Percentiles rank a stretch among this genome's conserved stretches.
phyloP scores from a whole-genome alignment of 1,140 invertebrate species.

The Drosophila oshimai region DNA sequence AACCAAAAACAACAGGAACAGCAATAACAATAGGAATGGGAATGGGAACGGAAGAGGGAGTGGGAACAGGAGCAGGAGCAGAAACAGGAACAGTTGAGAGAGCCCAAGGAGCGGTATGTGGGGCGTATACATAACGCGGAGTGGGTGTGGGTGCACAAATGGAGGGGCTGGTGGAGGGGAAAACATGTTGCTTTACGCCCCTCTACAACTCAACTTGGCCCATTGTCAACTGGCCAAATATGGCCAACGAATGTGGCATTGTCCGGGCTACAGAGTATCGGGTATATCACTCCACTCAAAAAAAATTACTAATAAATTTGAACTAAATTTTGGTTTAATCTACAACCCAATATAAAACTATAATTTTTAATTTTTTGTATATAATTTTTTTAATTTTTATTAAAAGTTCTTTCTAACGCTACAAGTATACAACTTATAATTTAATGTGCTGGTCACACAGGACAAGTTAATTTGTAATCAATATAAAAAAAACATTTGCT shows the following conservation, averaged over 20 bases:
- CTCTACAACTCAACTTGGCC: constrained; percentile 67
- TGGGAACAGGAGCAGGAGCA: not conserved
- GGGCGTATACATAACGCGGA: constrained; percentile 35
- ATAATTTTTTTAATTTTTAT: no score
- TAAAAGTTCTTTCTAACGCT: no score
- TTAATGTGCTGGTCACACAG: no score
- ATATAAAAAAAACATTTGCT: no score
- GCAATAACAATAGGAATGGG: constrained; percentile 45
- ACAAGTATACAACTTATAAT: no score
- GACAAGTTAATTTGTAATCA: no score
- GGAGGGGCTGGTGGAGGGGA: not conserved
- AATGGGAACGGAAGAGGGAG: not conserved
- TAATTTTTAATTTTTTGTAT: no score
- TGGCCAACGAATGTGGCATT: constrained; percentile 30
- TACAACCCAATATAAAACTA: no score
- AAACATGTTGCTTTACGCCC: constrained; percentile 71
- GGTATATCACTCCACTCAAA: not conserved
- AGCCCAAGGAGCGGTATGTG: constrained; percentile 10
- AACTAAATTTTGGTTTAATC: no score
- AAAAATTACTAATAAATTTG: not conserved
- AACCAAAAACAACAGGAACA: constrained; percentile 15
- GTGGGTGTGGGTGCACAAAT: not conserved
- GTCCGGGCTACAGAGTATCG: not conserved
- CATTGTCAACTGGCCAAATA: constrained; percentile 54
- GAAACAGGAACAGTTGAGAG: not conserved